These are phyloP conservation scores for Cricetomys ansorgei DNA, from an alignment of 2,113 vertebrate species.

Conservation along the genomic window DNA sequence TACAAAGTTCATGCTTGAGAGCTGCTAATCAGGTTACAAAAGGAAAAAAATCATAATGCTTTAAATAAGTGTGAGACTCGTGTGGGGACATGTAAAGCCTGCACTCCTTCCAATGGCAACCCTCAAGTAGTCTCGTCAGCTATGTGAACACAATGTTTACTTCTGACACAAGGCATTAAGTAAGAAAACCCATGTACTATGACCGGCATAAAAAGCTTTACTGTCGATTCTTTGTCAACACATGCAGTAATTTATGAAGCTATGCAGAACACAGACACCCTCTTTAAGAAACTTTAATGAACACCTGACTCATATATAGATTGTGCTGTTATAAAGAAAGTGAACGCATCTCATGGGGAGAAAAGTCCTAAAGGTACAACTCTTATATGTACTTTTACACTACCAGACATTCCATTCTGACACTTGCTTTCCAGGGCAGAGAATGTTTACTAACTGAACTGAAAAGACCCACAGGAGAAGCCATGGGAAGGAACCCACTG, in stretches of 20 bases:
- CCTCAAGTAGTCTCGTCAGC: slow-evolving; percentile 13
- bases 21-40: not conserved
- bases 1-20: not conserved
- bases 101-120: not conserved
- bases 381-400: slow-evolving; percentile 56
- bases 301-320: not conserved
- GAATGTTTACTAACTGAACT: slow-evolving; percentile 62
- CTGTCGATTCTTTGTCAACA: not conserved
- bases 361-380: not conserved
- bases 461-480: slow-evolving; percentile 19
- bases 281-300: not conserved
- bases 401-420: slow-evolving; percentile 67
- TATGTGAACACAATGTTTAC: slow-evolving; percentile 14
- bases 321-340: slow-evolving; percentile 1
- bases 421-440: slow-evolving; percentile 48
- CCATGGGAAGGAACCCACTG: not conserved
- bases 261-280: slow-evolving; percentile 17
- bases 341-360: slow-evolving; percentile 21
- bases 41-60: not conserved
- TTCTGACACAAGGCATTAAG: slow-evolving; percentile 43
- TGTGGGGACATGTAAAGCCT: not conserved
- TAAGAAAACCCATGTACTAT: slow-evolving; percentile 29
- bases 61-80: not conserved
- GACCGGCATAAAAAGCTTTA: not conserved
- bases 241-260: not conserved